These are phyloP conservation scores for Sturnira hondurensis DNA, from an alignment of 2,113 vertebrate genomes.

Conservation along the genomic window DNA sequence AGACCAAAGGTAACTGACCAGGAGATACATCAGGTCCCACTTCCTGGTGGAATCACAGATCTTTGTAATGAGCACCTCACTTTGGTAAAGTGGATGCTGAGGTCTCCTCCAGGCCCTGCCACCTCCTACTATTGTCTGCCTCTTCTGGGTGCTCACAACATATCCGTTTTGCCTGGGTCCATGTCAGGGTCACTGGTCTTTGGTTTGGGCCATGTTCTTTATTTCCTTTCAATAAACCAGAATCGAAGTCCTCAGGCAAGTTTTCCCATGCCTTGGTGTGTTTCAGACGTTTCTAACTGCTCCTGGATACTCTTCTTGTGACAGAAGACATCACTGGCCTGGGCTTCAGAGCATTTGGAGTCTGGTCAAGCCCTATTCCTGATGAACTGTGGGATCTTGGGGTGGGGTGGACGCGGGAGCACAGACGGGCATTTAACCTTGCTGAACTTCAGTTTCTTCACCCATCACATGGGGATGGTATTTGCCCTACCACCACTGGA, in stretches of 20 bases:
- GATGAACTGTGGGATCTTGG: background rate
- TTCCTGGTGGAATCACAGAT: background rate
- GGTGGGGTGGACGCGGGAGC: too few relatives aligned
- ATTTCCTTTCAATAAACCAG: background rate
- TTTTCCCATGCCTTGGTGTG: background rate
- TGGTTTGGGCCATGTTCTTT: background rate
- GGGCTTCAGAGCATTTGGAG: background rate
- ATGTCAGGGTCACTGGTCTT: background rate
- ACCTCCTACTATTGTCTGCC: background rate
- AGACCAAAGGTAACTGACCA: background rate
- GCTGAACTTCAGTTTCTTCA: background rate
- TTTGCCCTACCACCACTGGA: background rate
- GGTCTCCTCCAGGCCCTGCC: background rate
- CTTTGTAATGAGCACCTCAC: background rate
- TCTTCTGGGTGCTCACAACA: background rate
- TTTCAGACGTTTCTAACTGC: background rate
- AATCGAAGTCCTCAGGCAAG: background rate
- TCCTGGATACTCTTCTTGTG: background rate
- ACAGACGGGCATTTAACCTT: background rate
- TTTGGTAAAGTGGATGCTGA: background rate
- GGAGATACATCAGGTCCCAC: background rate
- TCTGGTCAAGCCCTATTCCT: background rate
- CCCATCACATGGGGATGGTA: background rate
- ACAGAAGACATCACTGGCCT: background rate
- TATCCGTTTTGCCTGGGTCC: background rate